Conservation (phyloP, 2,797 vertebrate species). For the Hoplostethus atlanticus region DNA sequence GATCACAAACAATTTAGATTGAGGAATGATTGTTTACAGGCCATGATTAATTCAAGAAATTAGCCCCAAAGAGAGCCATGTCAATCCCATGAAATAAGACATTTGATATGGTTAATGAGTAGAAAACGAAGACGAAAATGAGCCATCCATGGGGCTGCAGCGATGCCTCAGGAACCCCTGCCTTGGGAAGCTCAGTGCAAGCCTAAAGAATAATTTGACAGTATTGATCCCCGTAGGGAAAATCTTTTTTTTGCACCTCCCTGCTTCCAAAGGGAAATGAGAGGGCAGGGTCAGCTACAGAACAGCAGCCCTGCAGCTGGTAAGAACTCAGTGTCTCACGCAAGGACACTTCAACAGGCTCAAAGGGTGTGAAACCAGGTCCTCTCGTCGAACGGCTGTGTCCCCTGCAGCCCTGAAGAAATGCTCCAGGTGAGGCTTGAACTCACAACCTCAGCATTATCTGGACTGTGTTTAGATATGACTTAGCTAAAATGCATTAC, state of each 20-base stretch:
- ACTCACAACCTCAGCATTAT: neutral
- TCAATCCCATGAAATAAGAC: conserved; percentile 51
- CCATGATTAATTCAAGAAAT: conserved; percentile 61
- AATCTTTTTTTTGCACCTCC: conserved; percentile 51
- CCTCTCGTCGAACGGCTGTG: neutral
- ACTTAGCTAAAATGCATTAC: too few relatives aligned
- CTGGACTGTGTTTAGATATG: too few relatives aligned
- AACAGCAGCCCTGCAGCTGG: neutral
- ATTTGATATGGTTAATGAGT: conserved; percentile 54
- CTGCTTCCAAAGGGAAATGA: conserved; percentile 26
- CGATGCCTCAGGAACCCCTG: conserved; percentile 48
- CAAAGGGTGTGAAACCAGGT: neutral
- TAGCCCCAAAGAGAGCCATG: conserved; percentile 35
- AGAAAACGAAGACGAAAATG: conserved; percentile 41
- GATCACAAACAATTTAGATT: conserved; percentile 59
- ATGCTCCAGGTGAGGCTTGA: neutral
- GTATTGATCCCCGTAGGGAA: conserved; percentile 64
- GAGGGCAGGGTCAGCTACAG: neutral
- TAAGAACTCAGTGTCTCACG: conserved; percentile 1
- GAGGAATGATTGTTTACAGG: conserved; percentile 60
- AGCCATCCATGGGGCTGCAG: conserved; percentile 43
- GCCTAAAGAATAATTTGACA: conserved; percentile 50
- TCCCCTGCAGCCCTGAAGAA: neutral
- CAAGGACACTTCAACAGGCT: conserved; percentile 2
- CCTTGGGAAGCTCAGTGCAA: conserved; percentile 62